phyloP scores from a whole-genome alignment of 2,797 vertebrate species.

The Macroramphosus scolopax region DNA sequence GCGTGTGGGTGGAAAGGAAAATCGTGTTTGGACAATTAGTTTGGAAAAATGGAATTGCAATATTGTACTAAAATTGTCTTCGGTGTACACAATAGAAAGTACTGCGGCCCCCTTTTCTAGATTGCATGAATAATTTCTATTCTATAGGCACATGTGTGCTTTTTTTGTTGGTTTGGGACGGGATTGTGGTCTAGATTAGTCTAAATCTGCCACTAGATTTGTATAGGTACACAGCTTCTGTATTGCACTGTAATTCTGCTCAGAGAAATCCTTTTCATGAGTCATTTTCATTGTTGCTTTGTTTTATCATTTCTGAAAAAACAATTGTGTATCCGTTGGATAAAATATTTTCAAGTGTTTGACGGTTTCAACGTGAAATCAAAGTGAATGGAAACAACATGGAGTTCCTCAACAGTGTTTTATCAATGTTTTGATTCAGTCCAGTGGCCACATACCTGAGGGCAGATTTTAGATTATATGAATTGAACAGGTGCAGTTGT shows the following conservation, averaged over 20 bases:
- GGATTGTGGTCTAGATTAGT: too few species aligned
- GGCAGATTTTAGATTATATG: constrained; percentile 11
- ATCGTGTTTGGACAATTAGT: constrained; percentile 32
- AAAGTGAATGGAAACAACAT: too few species aligned
- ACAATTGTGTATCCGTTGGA: too few species aligned
- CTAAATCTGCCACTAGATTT: too few species aligned
- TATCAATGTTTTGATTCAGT: constrained; percentile 4
- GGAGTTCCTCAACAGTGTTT: constrained; percentile 8
- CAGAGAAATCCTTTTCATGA: too few species aligned
- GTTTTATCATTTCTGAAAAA: too few species aligned
- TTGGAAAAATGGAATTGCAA: constrained; percentile 20
- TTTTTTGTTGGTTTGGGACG: neutral
- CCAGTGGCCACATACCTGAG: constrained; percentile 4
- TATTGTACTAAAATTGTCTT: constrained; percentile 20
- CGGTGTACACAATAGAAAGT: constrained; percentile 3
- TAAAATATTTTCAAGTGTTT: too few species aligned
- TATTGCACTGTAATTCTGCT: too few species aligned
- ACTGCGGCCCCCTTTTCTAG: neutral
- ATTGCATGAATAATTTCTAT: constrained; percentile 14
- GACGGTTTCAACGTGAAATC: too few species aligned
- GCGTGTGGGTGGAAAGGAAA: constrained; percentile 32
- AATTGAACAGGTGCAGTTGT: constrained; percentile 24
- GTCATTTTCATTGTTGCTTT: too few species aligned
- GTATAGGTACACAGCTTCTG: too few species aligned
- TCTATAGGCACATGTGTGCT: neutral